Evolutionary conservation across 1,140 invertebrate genomes (phyloP).

Genomic region (Alviniconcha marisindica): DNA sequence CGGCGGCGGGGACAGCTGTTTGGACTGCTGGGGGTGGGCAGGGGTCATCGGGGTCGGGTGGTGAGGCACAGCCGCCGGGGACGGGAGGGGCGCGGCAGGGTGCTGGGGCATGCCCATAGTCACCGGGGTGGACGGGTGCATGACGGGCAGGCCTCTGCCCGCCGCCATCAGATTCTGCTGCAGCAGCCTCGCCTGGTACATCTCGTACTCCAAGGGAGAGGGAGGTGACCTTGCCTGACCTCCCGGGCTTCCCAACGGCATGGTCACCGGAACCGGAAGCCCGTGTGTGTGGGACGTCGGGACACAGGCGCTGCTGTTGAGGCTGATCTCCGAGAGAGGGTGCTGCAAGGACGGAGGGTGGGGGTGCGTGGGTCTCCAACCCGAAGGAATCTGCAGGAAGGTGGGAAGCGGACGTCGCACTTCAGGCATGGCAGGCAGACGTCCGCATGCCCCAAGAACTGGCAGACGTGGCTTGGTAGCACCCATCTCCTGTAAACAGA

Average conservation of each 20-base stretch:
- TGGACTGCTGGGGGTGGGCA: conserved; percentile 33
- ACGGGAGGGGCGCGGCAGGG: background rate
- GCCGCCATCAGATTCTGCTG: conserved; percentile 63
- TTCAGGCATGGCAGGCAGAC: conserved; percentile 39
- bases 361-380: background rate
- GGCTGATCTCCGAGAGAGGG: conserved; percentile 42
- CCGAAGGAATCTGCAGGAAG: conserved; percentile 35
- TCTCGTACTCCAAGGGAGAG: conserved; percentile 56
- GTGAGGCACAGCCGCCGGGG: conserved; percentile 31
- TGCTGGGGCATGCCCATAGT: background rate
- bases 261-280: conserved; percentile 27
- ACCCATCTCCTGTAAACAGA: conserved; percentile 36
- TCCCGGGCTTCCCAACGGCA: conserved; percentile 24
- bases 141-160: conserved; percentile 30
- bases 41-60: conserved; percentile 16
- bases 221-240: conserved; percentile 32
- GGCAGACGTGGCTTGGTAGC: conserved; percentile 25
- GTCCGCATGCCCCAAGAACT: conserved; percentile 34
- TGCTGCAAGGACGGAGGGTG: background rate
- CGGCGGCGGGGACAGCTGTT: conserved; percentile 62
- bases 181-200: conserved; percentile 57
- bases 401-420: conserved; percentile 40
- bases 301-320: conserved; percentile 43
- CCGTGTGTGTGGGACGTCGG: conserved; percentile 30
- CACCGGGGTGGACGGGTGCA: background rate